A percentile compares a stretch with the other conserved stretches of the same genome.
Conservation (phyloP, 2,797 vertebrate species). For the Hemibagrus guttatus region DNA sequence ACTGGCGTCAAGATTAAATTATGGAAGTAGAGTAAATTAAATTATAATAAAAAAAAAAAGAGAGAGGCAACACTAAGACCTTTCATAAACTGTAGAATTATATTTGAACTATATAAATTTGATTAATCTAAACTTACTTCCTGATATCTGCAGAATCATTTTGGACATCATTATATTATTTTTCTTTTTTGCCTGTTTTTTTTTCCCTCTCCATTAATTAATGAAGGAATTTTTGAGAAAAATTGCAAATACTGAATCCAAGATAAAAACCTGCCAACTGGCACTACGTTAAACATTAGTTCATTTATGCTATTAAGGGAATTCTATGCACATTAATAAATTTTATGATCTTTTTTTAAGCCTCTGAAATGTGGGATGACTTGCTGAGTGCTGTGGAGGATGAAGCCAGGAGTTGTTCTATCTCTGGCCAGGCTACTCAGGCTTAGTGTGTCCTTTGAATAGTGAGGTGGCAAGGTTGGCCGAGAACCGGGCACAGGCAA, state of each 20-base stretch:
- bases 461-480: neutral
- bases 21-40: neutral
- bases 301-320: neutral
- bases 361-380: neutral
- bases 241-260: neutral
- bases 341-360: neutral
- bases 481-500: neutral
- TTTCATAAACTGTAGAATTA: neutral
- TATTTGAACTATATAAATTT: neutral
- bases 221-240: no score
- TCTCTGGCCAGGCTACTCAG: neutral
- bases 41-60: neutral
- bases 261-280: neutral
- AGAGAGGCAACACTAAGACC: neutral
- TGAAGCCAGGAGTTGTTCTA: neutral
- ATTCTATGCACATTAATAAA: neutral
- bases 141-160: neutral
- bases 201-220: no score
- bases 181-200: neutral
- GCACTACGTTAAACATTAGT: neutral
- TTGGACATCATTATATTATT: neutral
- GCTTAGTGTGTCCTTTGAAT: neutral
- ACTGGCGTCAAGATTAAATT: neutral
- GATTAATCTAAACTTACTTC: neutral
- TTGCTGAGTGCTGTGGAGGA: neutral